Evolutionary conservation across 2,888 invertebrate species (phyloP).

Genomic region (Deilephila elpenor): DNA sequence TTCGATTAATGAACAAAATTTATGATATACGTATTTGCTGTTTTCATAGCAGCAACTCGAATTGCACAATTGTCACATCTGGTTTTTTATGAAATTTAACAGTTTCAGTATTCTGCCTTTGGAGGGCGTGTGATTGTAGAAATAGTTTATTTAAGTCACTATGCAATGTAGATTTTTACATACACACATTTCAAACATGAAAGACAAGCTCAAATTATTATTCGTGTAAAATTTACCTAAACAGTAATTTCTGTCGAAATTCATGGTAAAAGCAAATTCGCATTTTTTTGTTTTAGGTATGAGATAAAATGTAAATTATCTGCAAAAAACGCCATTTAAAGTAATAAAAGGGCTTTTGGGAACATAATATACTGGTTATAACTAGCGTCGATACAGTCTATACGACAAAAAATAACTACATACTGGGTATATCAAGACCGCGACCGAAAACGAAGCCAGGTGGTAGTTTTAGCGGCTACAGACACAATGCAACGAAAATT

Average conservation of each 20-base stretch:
- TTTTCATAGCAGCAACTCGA: not conserved
- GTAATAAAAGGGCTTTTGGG: not conserved
- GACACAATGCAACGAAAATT: too few species aligned
- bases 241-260: not conserved
- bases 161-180: not conserved
- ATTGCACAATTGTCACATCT: too few species aligned
- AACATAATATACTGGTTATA: too few species aligned
- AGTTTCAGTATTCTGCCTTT: not conserved
- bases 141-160: not conserved
- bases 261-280: not conserved
- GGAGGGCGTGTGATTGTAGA: not conserved
- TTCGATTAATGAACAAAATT: not conserved
- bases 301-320: not conserved
- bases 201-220: not conserved
- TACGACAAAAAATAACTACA: too few species aligned
- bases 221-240: too few species aligned
- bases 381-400: too few species aligned
- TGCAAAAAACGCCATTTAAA: not conserved
- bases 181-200: not conserved
- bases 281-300: not conserved
- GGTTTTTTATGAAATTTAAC: not conserved
- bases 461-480: too few species aligned
- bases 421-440: too few species aligned
- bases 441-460: too few species aligned
- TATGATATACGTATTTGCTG: not conserved